Evolutionary conservation across 2,888 invertebrate species (phyloP).

Genomic region (Erebia aethiops): DNA sequence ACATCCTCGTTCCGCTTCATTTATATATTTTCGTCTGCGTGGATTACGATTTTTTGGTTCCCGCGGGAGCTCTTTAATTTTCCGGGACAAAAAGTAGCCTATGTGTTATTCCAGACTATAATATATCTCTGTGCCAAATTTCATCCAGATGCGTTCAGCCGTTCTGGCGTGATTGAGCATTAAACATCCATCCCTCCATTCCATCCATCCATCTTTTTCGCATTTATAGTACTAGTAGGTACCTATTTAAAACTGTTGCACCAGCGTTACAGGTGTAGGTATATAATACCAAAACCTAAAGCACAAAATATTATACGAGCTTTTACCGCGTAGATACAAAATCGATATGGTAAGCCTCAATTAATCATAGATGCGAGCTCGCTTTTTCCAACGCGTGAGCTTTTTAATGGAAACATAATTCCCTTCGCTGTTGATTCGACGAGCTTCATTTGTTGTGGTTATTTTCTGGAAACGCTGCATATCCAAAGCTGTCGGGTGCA

Average conservation of each 20-base stretch:
- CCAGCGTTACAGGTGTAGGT: background rate
- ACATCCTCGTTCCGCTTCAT: too few relatives aligned
- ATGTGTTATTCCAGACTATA: too few relatives aligned
- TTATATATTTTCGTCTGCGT: too few relatives aligned
- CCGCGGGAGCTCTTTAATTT: too few relatives aligned
- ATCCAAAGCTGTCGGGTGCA: constrained; percentile 1
- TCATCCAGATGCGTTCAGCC: too few relatives aligned
- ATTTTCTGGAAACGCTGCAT: constrained; percentile 25
- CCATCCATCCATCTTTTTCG: too few relatives aligned
- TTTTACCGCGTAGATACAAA: constrained; percentile 50
- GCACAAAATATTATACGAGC: constrained; percentile 39
- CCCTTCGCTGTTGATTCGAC: constrained; percentile 42
- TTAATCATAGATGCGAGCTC: constrained; percentile 55
- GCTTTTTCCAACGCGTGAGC: constrained; percentile 41
- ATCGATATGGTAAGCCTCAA: constrained; percentile 63
- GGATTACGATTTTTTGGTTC: too few relatives aligned
- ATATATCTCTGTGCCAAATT: too few relatives aligned
- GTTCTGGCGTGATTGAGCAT: too few relatives aligned
- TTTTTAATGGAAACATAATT: constrained; percentile 45
- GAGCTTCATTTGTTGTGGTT: constrained; percentile 38
- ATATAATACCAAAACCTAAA: constrained; percentile 9
- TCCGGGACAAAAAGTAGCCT: too few relatives aligned
- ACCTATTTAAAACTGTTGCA: background rate
- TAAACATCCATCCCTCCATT: too few relatives aligned
- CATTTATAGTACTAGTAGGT: too few relatives aligned